Evolutionary conservation across 2,113 vertebrate species (phyloP), one percentile per base, ranked within the genome.

Genomic region (Oncorhynchus tshawytscha): DNA sequence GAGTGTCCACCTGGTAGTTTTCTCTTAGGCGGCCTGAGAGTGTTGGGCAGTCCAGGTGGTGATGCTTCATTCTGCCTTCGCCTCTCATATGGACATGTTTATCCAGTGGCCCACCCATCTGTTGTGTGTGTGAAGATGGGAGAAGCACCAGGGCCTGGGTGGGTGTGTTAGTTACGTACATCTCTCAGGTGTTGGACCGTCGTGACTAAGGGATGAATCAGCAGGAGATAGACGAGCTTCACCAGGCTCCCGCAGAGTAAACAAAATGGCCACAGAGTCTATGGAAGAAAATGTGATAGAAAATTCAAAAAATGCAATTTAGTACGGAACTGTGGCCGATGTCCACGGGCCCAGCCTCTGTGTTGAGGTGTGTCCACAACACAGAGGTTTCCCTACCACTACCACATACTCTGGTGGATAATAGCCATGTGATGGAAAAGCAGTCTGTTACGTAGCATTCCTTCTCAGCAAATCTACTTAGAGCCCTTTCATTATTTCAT

Each of bases 401-500:
- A 34, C 5, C 31, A 34, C 54, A 57, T 45, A 11, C 39, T 20
- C 27, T 60, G 31, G 34, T 69, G 34, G 67, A 18, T 49, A 71
- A 54, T 11, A 6, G 75, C 82, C 77, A 79, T 24, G 69, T 85
- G 85, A 81, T 69, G 27, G 65, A 22, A 29, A 29, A 31, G 15
- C 65, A 67, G 76, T 87, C 87, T 77, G 60, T 85, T 76, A 78
- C 60, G 76, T 71, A 64, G 79, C 85, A 88, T 89, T 90, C 86
- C 89, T 91, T 81, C 78, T 81, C 79, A 60, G 85, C 78, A 91
- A 91, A 92, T 91, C 87, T 84, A 25, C 65, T 86, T 82, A 87
- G 88, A 90, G 86, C 86, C 75, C 80, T 86, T 88, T 89, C 82
- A 77, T 89, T 88, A 80, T 85, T 74, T 84, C 77, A 74, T 90